Base-by-base conservation (phyloP, 2,888 invertebrate species). In the Spodoptera exigua region DNA sequence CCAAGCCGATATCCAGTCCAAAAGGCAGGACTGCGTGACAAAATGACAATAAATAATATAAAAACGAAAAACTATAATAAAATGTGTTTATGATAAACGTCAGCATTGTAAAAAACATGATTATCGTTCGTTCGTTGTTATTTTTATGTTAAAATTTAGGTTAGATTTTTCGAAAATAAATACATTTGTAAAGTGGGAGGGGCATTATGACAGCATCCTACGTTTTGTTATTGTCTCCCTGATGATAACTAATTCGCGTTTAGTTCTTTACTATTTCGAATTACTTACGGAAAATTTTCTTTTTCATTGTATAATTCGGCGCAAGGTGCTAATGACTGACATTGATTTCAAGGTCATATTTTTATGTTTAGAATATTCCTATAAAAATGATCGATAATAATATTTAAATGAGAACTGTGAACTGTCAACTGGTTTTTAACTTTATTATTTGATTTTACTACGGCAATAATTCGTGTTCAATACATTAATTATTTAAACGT, bases 21-120 rank as follows among this genome's bases (percentile, higher is more conserved):
- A 89, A 82, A 0, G 94, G 94, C 41, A 93, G 67, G 71, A 92
- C 93, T 92, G 87, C 75, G 63, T 91, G 90, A 40, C 89, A 83
- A 61, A 89, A 78, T 9, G 81, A 82, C 64, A 89, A 76, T 74
- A 87, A 77, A 61, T 77, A 81, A 69, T 84, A 87, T 70, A 88
- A 62, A 64, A 82, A 82, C 37, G 76, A 79, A 53, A 84, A 80
- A 58, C 84, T 55, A 76, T 88, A 87, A 64, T 81, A 88, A 48
- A 87, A 62, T 65, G 85, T 78, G 59, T 81, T 89, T 66, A 86
- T 78, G 18, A 84, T 41, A 48, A 88, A 77, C 65, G 80, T 81
- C 39, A 90, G 43, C 55, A 80, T 80, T 66, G 85, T 78, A 56
- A 90, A 61, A 70, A 92, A 87, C 92, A 93, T 93, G 18, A 73